Evolutionary conservation across 2,113 vertebrate genomes (phyloP).

Genomic region (Trichomycterus rosablanca): DNA sequence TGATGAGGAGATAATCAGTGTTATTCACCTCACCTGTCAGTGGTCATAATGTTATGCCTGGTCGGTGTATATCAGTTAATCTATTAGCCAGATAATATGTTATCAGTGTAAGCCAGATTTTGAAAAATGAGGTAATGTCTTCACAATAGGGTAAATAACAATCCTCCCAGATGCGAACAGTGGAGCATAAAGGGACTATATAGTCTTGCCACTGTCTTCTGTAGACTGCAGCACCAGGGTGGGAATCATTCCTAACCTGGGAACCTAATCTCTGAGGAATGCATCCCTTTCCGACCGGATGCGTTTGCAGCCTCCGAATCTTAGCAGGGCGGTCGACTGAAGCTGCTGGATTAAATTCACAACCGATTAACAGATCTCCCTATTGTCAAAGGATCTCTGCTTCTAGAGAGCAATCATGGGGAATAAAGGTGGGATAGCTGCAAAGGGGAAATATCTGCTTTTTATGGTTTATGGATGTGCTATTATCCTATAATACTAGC

Average conservation of each 20-base stretch:
- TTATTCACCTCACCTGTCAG: too few relatives aligned
- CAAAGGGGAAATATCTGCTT: background rate
- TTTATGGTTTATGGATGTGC: too few relatives aligned
- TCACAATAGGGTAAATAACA: too few relatives aligned
- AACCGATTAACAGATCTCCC: conserved; percentile 37
- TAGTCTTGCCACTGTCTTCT: conserved; percentile 17
- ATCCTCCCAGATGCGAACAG: too few relatives aligned
- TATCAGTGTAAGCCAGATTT: too few relatives aligned
- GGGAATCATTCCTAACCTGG: conserved; percentile 41
- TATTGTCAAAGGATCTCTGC: conserved; percentile 37
- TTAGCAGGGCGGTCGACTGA: conserved; percentile 30
- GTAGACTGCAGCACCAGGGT: conserved; percentile 7
- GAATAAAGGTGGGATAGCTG: conserved; percentile 13
- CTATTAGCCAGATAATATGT: too few relatives aligned
- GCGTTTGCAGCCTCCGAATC: conserved; percentile 32
- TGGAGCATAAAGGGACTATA: too few relatives aligned
- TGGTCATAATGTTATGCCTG: too few relatives aligned
- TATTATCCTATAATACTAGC: too few relatives aligned
- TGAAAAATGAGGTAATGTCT: too few relatives aligned
- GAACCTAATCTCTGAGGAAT: conserved; percentile 45
- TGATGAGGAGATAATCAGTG: too few relatives aligned
- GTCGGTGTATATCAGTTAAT: too few relatives aligned
- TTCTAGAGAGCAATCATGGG: conserved; percentile 31
- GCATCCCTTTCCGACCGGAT: conserved; percentile 37
- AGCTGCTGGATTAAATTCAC: conserved; percentile 35